Conservation (phyloP, 2,888 invertebrate genomes). For the Yponomeuta plumbellus region DNA sequence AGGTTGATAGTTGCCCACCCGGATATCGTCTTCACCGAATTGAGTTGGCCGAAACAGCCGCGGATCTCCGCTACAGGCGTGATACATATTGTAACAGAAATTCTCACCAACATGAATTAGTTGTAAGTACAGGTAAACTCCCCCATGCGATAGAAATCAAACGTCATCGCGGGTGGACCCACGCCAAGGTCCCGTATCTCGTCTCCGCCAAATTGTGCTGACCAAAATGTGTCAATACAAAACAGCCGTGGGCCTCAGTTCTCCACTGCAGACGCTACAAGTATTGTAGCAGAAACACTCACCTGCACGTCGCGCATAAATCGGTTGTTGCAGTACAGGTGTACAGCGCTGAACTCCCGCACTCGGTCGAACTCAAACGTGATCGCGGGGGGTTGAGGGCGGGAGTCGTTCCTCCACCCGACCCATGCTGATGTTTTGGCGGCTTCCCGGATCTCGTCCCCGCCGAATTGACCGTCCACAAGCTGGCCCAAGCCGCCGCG, state of each 20-base stretch:
- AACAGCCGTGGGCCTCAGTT: conserved; percentile 88
- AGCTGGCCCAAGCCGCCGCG: conserved; percentile 89
- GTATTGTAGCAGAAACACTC: conserved; percentile 27
- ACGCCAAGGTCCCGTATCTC: conserved; percentile 75
- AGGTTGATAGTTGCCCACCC: conserved; percentile 85
- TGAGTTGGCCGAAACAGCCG: conserved; percentile 89
- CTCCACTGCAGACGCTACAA: no score
- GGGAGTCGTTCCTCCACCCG: conserved; percentile 90
- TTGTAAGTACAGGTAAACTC: conserved; percentile 93
- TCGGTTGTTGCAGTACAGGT: conserved; percentile 90
- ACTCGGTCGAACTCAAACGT: conserved; percentile 91
- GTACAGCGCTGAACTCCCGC: conserved; percentile 89
- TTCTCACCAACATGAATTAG: conserved; percentile 85
- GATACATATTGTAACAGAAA: background rate
- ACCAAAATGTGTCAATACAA: no score
- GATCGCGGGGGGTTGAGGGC: conserved; percentile 79
- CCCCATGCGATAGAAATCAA: conserved; percentile 91
- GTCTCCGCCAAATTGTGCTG: conserved; percentile 87
- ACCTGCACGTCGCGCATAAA: conserved; percentile 90
- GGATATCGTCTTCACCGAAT: conserved; percentile 81
- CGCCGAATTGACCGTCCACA: conserved; percentile 87
- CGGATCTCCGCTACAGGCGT: conserved; percentile 74
- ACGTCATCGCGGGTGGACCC: conserved; percentile 82
- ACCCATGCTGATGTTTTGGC: conserved; percentile 87
- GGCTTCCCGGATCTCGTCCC: conserved; percentile 78